These are phyloP conservation scores for Peromyscus eremicus DNA, from an alignment of 2,797 vertebrate genomes.

Conservation along the genomic window DNA sequence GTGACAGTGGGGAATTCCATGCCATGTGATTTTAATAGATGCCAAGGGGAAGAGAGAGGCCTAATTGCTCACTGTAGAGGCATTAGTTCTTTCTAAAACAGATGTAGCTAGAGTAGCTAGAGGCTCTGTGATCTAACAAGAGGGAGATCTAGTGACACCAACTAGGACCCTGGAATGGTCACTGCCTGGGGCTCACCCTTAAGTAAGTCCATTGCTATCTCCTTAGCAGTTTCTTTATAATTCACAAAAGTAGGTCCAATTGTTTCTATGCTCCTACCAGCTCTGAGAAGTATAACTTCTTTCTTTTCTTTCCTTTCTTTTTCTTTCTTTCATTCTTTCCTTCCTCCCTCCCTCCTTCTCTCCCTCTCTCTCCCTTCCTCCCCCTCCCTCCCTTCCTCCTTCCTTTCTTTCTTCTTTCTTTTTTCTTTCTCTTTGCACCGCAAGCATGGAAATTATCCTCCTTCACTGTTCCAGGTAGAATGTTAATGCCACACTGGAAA, in stretches of 20 bases:
- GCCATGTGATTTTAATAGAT: neutral
- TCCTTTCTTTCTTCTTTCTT: too few relatives aligned
- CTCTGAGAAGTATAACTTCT: neutral
- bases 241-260: neutral
- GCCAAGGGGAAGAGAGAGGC: neutral
- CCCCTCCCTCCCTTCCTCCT: too few relatives aligned
- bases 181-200: rapidly evolving
- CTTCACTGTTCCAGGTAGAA: neutral
- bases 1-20: neutral
- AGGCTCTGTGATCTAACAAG: neutral
- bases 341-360: too few relatives aligned
- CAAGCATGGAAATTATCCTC: neutral
- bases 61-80: too few relatives aligned
- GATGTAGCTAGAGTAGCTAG: neutral
- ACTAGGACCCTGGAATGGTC: rapidly evolving
- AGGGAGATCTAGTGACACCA: neutral
- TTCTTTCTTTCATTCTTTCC: too few relatives aligned
- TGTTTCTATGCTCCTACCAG: neutral
- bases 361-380: too few relatives aligned
- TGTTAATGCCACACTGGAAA: neutral
- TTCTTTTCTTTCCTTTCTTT: too few relatives aligned
- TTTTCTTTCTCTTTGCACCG: neutral
- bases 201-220: neutral
- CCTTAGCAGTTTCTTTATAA: neutral
- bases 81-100: neutral